Conservation (phyloP, 1,140 invertebrate species). For the Copidosoma floridanum region DNA sequence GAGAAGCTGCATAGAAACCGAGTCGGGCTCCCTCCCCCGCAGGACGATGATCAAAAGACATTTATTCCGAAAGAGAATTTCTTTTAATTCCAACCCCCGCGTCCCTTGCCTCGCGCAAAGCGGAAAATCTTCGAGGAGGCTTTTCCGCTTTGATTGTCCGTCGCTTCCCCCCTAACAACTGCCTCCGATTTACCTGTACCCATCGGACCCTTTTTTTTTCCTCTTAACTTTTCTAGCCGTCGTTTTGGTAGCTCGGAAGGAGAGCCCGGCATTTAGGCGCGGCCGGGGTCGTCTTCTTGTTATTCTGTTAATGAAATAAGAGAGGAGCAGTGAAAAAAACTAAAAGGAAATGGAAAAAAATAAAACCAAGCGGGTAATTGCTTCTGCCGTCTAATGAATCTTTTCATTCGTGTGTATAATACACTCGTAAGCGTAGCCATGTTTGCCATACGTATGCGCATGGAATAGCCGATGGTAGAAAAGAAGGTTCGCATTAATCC, state of each 20-base stretch:
- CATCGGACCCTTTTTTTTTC: not conserved
- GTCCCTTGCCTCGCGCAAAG: too few relatives aligned
- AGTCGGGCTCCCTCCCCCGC: too few relatives aligned
- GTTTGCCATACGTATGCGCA: too few relatives aligned
- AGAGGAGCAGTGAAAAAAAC: not conserved
- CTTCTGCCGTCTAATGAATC: not conserved
- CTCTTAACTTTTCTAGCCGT: not conserved
- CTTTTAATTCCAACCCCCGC: conserved; percentile 4
- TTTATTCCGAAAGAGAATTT: conserved; percentile 23
- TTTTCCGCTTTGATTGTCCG: conserved; percentile 14
- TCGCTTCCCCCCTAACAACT: not conserved
- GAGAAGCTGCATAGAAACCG: too few relatives aligned
- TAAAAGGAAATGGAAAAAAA: not conserved
- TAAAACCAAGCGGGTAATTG: conserved; percentile 1
- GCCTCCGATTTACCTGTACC: not conserved
- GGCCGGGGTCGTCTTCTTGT: not conserved
- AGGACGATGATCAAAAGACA: conserved; percentile 19
- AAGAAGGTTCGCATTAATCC: too few relatives aligned
- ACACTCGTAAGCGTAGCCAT: not conserved
- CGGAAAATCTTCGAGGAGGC: not conserved
- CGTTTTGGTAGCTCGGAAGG: not conserved
- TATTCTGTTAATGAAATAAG: conserved; percentile 17
- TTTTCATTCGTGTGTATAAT: conserved; percentile 2
- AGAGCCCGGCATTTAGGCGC: not conserved
- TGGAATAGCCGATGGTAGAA: too few relatives aligned